phyloP scores from a whole-genome alignment of 37 sponge, comb jelly and placozoan genomes.

The Agelas oroides region DNA sequence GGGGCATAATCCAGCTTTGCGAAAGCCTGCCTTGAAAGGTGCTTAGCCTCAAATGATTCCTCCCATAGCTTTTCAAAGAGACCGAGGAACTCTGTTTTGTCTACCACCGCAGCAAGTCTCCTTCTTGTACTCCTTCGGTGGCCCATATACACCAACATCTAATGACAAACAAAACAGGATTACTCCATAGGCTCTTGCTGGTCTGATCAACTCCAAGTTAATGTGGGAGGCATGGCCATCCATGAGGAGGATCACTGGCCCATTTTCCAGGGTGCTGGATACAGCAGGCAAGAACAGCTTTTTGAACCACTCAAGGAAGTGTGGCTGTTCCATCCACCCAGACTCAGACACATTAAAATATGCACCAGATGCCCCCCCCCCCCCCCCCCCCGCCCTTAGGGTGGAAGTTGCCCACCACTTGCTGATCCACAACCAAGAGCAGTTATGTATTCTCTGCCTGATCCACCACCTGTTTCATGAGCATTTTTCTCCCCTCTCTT shows the following conservation, averaged over 20 bases:
- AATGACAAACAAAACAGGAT: too few relatives aligned
- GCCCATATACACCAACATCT: too few relatives aligned
- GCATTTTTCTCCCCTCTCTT: conserved; percentile 24
- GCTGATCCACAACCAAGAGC: conserved; percentile 33
- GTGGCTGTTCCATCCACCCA: conserved; percentile 58
- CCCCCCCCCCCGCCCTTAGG: conserved; percentile 6
- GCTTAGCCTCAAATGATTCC: too few relatives aligned
- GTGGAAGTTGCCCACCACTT: conserved; percentile 28
- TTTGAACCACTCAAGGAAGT: conserved; percentile 36
- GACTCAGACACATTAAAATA: conserved; percentile 7
- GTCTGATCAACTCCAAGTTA: background rate
- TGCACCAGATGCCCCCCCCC: conserved; percentile 35
- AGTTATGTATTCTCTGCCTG: conserved; percentile 28
- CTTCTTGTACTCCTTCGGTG: too few relatives aligned
- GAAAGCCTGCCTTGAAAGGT: too few relatives aligned
- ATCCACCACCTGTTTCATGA: conserved; percentile 47
- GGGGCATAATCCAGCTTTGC: too few relatives aligned
- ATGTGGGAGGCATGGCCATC: conserved; percentile 50
- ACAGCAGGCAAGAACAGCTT: conserved; percentile 8
- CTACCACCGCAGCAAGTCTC: too few relatives aligned
- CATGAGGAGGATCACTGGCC: conserved; percentile 34
- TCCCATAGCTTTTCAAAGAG: too few relatives aligned
- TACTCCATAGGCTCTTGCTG: background rate
- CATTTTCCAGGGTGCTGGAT: background rate
- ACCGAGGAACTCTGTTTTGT: too few relatives aligned